Percentiles rank a stretch among this genome's conserved stretches.
Evolutionary conservation across 2,888 invertebrate genomes (phyloP).

Genomic region (Phragmatobia fuliginosa): DNA sequence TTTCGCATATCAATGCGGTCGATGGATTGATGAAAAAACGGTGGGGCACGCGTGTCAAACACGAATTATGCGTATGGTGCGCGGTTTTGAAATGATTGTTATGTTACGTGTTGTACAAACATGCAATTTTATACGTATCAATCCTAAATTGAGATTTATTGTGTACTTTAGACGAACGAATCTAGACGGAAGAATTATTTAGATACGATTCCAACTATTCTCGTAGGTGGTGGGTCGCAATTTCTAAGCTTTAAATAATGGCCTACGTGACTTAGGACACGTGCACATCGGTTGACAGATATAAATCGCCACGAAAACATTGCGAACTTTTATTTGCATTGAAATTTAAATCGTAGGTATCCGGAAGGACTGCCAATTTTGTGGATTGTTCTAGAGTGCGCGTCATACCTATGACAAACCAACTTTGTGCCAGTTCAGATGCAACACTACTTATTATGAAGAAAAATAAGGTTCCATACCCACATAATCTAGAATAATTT

Average conservation of each 20-base stretch:
- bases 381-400: conserved; percentile 18
- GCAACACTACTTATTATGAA: neutral
- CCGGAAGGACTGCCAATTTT: conserved; percentile 26
- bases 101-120: conserved; percentile 45
- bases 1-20: conserved; percentile 84
- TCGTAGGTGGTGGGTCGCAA: conserved; percentile 31
- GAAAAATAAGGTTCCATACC: neutral
- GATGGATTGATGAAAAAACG: conserved; percentile 80
- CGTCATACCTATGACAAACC: neutral
- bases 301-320: conserved; percentile 44
- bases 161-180: conserved; percentile 32
- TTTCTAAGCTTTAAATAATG: conserved; percentile 48
- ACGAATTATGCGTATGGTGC: conserved; percentile 61
- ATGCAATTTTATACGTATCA: conserved; percentile 18
- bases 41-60: conserved; percentile 68
- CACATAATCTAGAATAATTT: neutral
- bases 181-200: conserved; percentile 38
- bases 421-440: neutral
- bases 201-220: conserved; percentile 38
- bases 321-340: conserved; percentile 40
- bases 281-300: conserved; percentile 46
- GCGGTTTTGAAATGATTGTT: conserved; percentile 60
- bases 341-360: conserved; percentile 32
- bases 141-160: conserved; percentile 25
- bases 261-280: conserved; percentile 49